Conservation (phyloP, 2,113 vertebrate species). For the Mungos mungo region DNA sequence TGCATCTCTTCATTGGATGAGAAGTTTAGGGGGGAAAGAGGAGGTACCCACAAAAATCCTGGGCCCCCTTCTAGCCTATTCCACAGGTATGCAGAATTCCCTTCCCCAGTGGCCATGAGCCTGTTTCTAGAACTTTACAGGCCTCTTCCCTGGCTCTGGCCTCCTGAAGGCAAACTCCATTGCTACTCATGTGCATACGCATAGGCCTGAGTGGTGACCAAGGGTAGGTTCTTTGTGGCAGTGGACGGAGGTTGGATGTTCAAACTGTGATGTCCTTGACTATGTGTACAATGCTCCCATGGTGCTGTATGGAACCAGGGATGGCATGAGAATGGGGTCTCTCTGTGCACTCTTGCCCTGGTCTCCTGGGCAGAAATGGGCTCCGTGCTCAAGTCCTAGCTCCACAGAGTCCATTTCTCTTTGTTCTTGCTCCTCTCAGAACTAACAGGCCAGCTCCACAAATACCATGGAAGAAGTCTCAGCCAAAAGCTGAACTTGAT, state of each 20-base stretch:
- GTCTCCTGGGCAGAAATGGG: background rate
- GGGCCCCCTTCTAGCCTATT: background rate
- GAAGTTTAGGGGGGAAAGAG: background rate
- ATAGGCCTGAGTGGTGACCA: background rate
- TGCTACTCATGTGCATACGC: rapidly evolving
- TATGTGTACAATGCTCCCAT: background rate
- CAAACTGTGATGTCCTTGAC: background rate
- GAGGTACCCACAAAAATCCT: background rate
- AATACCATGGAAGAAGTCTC: background rate
- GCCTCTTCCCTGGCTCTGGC: background rate
- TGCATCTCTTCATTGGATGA: background rate
- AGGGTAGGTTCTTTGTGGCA: background rate
- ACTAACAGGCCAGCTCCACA: background rate
- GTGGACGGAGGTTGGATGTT: background rate
- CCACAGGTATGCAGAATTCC: background rate
- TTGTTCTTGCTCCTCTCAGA: background rate
- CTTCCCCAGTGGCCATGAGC: background rate
- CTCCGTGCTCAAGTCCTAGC: background rate
- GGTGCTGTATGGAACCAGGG: background rate
- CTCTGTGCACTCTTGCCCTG: background rate
- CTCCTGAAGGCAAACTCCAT: background rate
- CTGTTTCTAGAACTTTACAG: background rate
- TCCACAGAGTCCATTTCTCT: background rate
- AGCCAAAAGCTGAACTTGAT: background rate
- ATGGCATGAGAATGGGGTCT: background rate